phyloP scores from a whole-genome alignment of 2,888 invertebrate species.

The Polia nebulosa region DNA sequence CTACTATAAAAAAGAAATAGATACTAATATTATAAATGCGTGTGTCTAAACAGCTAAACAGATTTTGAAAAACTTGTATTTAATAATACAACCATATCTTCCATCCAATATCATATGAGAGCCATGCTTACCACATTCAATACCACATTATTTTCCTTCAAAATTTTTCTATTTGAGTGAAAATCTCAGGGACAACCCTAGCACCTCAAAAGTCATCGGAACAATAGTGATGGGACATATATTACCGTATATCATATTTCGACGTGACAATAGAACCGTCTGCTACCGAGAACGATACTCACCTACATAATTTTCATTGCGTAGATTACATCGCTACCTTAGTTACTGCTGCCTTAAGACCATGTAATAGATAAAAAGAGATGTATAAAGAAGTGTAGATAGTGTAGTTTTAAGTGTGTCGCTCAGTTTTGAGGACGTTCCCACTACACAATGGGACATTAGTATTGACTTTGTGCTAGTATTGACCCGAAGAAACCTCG shows the following conservation, averaged over 20 bases:
- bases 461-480: conserved; percentile 61
- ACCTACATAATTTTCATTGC: conserved; percentile 16
- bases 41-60: neutral
- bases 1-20: neutral
- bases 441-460: conserved; percentile 63
- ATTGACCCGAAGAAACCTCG: conserved; percentile 62
- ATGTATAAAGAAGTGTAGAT: conserved; percentile 33
- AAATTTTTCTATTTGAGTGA: neutral
- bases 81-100: neutral
- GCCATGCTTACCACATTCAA: too few species aligned
- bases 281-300: conserved; percentile 39
- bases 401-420: conserved; percentile 27
- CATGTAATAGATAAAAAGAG: conserved; percentile 26
- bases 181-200: conserved; percentile 45
- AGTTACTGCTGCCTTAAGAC: conserved; percentile 1
- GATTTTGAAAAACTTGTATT: neutral
- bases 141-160: neutral
- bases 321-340: conserved; percentile 46
- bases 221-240: conserved; percentile 69
- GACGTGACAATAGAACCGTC: conserved; percentile 59
- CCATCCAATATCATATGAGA: too few species aligned
- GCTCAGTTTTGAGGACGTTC: conserved; percentile 50
- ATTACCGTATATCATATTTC: conserved; percentile 67
- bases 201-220: conserved; percentile 48
- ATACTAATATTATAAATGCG: too few species aligned